Base-by-base conservation (phyloP, 2,113 vertebrate species). In the Coracopsis vasa region DNA sequence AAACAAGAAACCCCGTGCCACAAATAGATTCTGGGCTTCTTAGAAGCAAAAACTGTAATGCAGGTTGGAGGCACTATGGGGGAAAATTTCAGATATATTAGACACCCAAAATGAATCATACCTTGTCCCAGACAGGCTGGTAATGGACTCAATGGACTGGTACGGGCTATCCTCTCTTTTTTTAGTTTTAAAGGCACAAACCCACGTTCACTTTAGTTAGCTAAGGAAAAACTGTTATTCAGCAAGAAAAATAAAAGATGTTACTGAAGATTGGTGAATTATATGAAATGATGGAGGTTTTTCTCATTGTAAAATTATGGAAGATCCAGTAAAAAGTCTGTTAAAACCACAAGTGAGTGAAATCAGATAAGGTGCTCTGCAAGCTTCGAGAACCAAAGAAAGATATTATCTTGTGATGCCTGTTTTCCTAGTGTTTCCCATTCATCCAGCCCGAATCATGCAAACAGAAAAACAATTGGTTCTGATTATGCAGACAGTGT, bases 401-500 rank as follows among this genome's bases (percentile, higher is more conserved):
- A 45, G 65, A 35, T 4, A 33, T 6, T 89, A 24, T 17, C 66
- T 58, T 39, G 23, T 51, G 53, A 51, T 56, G 70, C 48, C 8
- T 25, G 1, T 23, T 80, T 85, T 94, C 70, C 25, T 64, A 4
- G 27, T 24, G 78, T 67, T 85, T 58, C 33, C 66, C 37, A 42
- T 67, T 93, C 48, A 45, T 21, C 17, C 66, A 66, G 66, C 6
- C 31, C 62, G 48, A 88, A 61, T 66, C 3, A 4, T 72, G 33
- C 37, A 91, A 91, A 77, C 28, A 93, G 85, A 82, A 92, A 91
- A 96, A 80, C 73, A 91, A 85, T 92, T 95, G 87, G 70, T 95
- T 95, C 48, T 93, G 62, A 95, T 94, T 93, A 93, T 39, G 48
- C 66, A 85, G 65, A 44, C 13, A 72, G 37, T 23, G 37, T 82